Evolutionary conservation across 2,888 invertebrate species (phyloP), one percentile per base, ranked within the genome.

Genomic region (Ceriagrion tenellum): DNA sequence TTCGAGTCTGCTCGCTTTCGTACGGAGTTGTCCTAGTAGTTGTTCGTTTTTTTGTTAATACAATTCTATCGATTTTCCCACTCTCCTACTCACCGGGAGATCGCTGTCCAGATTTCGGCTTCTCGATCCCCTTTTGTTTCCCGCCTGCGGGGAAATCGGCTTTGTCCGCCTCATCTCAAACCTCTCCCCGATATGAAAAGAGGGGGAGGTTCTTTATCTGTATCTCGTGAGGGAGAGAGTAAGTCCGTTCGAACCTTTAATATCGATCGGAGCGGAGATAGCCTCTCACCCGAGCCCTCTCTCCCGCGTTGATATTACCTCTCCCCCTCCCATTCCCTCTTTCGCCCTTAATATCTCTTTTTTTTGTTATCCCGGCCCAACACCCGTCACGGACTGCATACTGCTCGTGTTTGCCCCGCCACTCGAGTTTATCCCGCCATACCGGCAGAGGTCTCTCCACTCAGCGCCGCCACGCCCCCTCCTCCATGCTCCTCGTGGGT

Each of bases 221-320:
- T 35, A n/a, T 81, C 81, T 35, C 81, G 35, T 0, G 26, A 59
- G 59, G 13, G 59, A 59, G 59, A 59, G 59, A 59, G 35, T 0
- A 16, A 35, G 18, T 81, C 30, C 81, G 81, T 35, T 81, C 81
- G 81, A 81, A 81, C 81, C 81, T 81, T 81, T 35, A 81, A 81
- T 81, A 81, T 81, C 35, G 69, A 81, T 81, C 81, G 35, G 16
- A 81, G 35, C 35, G 81, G 35, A 35, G 81, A 35, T 35, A 35
- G 35, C 81, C 35, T 81, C 81, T 81, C 69, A 23, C 81, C 81
- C 35, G 35, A 26, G 35, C 6, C 81, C 35, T 35, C 23, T 69
- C 30, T 16, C 81, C 18, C 16, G 18, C 30, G 1, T 8, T 35
- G 81, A 23, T 81, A 4, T 1, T 81, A 81, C 35, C 2, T 26